These are phyloP conservation scores for Aricia agestis DNA, from an alignment of 1,140 invertebrate genomes.

Conservation along the genomic window DNA sequence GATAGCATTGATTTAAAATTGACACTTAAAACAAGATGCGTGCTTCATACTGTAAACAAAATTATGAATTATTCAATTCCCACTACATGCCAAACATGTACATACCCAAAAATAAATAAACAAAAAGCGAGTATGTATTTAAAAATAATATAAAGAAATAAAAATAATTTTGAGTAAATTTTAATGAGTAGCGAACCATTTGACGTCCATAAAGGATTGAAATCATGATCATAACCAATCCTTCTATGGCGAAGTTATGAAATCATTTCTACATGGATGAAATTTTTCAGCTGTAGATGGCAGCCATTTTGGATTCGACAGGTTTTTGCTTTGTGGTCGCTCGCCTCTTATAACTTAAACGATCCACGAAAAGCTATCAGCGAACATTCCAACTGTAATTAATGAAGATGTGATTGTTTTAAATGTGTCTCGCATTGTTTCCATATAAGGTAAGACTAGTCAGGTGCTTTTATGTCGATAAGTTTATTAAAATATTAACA, in stretches of 20 bases:
- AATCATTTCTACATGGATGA: constrained; percentile 43
- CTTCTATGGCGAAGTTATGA: constrained; percentile 37
- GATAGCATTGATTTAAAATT: too few relatives aligned
- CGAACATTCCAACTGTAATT: constrained; percentile 63
- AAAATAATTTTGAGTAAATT: constrained; percentile 10
- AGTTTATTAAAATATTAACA: not conserved
- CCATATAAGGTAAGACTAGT: constrained; percentile 33
- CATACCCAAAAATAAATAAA: not conserved
- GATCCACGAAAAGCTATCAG: constrained; percentile 39
- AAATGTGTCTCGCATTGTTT: constrained; percentile 52
- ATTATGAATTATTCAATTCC: not conserved
- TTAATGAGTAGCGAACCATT: constrained; percentile 9
- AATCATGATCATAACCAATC: constrained; percentile 11
- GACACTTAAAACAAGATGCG: too few relatives aligned
- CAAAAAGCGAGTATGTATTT: constrained; percentile 2
- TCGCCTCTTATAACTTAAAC: constrained; percentile 35
- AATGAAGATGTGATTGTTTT: constrained; percentile 75
- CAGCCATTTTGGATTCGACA: constrained; percentile 40
- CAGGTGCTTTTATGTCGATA: constrained; percentile 47
- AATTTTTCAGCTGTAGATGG: constrained; percentile 35
- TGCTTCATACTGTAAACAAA: too few relatives aligned
- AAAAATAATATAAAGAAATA: constrained; percentile 14
- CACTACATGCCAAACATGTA: not conserved
- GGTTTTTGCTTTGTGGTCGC: constrained; percentile 35
- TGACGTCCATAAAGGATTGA: not conserved